Evolutionary conservation across 2,888 invertebrate species (phyloP).

Genomic region (Polylopha cassiicola): DNA sequence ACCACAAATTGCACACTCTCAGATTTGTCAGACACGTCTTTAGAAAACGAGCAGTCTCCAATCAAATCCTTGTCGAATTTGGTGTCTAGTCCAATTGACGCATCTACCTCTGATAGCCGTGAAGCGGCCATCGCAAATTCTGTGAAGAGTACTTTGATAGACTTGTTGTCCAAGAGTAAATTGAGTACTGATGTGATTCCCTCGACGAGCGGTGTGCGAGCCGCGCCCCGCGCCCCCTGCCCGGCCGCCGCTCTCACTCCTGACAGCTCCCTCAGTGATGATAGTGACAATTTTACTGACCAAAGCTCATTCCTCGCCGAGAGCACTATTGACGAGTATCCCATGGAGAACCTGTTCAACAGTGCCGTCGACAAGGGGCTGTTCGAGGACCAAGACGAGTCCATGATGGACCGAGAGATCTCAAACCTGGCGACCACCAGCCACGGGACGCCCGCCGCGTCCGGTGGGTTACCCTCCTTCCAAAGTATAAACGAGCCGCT

Average conservation of each 20-base stretch:
- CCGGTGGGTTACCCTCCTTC: conserved; percentile 62
- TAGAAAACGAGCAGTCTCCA: conserved; percentile 74
- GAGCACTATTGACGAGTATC: conserved; percentile 70
- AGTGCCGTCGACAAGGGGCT: conserved; percentile 70
- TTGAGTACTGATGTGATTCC: conserved; percentile 51
- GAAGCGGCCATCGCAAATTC: conserved; percentile 52
- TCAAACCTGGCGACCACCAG: conserved; percentile 70
- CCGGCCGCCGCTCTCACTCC: conserved; percentile 54
- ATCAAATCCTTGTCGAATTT: conserved; percentile 80
- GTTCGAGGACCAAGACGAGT: conserved; percentile 67
- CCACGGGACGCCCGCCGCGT: conserved; percentile 59
- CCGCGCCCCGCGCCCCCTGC: conserved; percentile 46
- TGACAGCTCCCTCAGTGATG: conserved; percentile 67
- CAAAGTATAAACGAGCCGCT: conserved; percentile 68
- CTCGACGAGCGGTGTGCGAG: conserved; percentile 52
- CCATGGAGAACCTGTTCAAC: conserved; percentile 72
- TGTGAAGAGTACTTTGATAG: conserved; percentile 66
- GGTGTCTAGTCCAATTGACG: conserved; percentile 75
- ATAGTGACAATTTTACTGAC: conserved; percentile 67
- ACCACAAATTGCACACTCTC: conserved; percentile 53
- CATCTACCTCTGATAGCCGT: conserved; percentile 43
- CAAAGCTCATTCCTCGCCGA: conserved; percentile 71
- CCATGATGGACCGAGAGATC: conserved; percentile 71
- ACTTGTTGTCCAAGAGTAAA: conserved; percentile 60
- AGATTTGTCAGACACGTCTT: conserved; percentile 51